Conservation (phyloP, 1,140 invertebrate genomes). For the Carposina sasakii region DNA sequence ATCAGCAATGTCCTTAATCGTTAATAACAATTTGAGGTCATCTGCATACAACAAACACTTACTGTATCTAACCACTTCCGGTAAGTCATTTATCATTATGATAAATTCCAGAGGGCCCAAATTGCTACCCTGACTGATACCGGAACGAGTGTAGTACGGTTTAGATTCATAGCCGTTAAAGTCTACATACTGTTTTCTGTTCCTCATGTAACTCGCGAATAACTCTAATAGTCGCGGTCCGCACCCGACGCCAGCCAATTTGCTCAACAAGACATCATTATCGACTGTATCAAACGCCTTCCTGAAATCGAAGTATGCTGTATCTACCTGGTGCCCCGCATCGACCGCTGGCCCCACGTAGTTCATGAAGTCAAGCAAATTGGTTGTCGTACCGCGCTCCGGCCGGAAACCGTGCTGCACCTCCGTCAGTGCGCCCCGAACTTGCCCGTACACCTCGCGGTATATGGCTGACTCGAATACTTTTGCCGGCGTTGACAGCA, state of each 20-base stretch:
- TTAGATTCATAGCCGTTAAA: not conserved
- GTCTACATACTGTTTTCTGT: not conserved
- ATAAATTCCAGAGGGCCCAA: not conserved
- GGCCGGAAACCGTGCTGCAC: not conserved
- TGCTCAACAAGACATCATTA: no score
- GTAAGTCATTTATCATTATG: not conserved
- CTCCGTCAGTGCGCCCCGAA: not conserved
- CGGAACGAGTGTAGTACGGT: not conserved
- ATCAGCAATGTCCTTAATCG: no score
- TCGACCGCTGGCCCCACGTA: not conserved
- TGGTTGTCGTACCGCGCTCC: not conserved
- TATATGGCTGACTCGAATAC: slow-evolving; percentile 3
- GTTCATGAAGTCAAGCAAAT: not conserved
- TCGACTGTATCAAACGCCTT: no score
- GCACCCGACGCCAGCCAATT: not conserved
- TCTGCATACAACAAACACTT: no score
- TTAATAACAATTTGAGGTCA: no score
- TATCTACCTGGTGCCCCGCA: slow-evolving; percentile 5
- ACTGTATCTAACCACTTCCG: no score
- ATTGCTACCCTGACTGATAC: not conserved
- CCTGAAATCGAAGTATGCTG: no score
- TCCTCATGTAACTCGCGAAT: not conserved
- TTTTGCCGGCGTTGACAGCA: slow-evolving; percentile 1
- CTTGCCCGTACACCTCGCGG: not conserved
- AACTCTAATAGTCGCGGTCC: not conserved